Conservation (phyloP, 2,797 vertebrate species). For the Myotis pilosus region DNA sequence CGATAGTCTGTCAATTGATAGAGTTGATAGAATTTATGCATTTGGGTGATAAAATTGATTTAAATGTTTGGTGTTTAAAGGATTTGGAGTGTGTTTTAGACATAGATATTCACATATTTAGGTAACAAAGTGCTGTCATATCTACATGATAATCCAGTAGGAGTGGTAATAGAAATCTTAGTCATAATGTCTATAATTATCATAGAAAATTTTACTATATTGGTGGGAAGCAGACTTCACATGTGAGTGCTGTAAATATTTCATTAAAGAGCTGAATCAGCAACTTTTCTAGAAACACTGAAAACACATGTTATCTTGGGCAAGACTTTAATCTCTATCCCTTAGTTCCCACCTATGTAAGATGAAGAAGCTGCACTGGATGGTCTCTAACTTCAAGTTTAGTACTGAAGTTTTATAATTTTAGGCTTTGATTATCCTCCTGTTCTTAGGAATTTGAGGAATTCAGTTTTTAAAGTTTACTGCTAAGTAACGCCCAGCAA, state of each 20-base stretch:
- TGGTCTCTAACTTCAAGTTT: neutral
- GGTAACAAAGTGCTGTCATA: neutral
- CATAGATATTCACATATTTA: neutral
- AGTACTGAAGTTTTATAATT: neutral
- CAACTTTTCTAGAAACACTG: neutral
- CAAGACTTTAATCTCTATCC: neutral
- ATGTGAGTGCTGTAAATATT: neutral
- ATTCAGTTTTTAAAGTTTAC: neutral
- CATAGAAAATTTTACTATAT: neutral
- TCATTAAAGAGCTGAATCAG: neutral
- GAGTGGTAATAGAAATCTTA: neutral
- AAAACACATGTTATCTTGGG: neutral
- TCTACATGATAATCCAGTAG: neutral
- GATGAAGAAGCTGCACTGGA: neutral
- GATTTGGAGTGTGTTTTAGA: neutral
- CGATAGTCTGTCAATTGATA: neutral
- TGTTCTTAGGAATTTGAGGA: neutral
- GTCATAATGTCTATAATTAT: neutral
- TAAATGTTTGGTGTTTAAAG: slow-evolving; percentile 12
- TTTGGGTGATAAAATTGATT: neutral
- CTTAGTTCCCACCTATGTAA: neutral
- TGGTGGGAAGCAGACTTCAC: neutral
- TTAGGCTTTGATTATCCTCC: neutral
- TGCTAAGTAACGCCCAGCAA: neutral
- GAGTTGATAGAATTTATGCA: neutral